Conservation (phyloP, 2,888 invertebrate species). For the Polia nebulosa region DNA sequence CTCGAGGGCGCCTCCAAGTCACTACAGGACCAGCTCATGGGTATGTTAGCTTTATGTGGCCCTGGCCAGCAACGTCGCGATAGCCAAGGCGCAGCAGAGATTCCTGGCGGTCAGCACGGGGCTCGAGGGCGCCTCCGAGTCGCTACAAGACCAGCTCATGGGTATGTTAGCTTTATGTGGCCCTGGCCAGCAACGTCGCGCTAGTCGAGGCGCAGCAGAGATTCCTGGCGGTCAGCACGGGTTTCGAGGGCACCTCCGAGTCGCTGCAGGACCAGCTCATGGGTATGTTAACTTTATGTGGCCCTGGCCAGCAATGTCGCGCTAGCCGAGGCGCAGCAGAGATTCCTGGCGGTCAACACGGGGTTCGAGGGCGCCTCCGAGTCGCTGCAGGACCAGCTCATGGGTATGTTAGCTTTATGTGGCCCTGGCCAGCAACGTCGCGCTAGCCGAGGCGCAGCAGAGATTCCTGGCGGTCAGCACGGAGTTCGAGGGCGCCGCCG, state of each 20-base stretch:
- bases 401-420: constrained; percentile 90
- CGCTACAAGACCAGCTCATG: constrained; percentile 97
- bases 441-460: constrained; percentile 94
- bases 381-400: constrained; percentile 97
- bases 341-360: constrained; percentile 95
- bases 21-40: constrained; percentile 97
- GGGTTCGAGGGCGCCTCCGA: constrained; percentile 96
- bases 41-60: constrained; percentile 84
- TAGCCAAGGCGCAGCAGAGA: constrained; percentile 94
- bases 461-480: constrained; percentile 96
- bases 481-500: constrained; percentile 95
- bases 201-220: constrained; percentile 94
- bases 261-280: constrained; percentile 97
- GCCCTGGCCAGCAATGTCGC: constrained; percentile 93
- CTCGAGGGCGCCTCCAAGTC: constrained; percentile 95
- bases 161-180: constrained; percentile 86
- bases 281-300: constrained; percentile 86
- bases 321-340: constrained; percentile 94
- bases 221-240: constrained; percentile 96
- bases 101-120: constrained; percentile 97
- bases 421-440: constrained; percentile 93
- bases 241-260: constrained; percentile 95
- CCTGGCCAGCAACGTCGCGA: constrained; percentile 93
- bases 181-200: constrained; percentile 93
- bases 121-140: constrained; percentile 94